A percentile compares a stretch with the other conserved stretches of the same genome.
These are phyloP conservation scores for Psammodynastes pulverulentus DNA, from an alignment of 2,113 vertebrate genomes.

Conservation along the genomic window DNA sequence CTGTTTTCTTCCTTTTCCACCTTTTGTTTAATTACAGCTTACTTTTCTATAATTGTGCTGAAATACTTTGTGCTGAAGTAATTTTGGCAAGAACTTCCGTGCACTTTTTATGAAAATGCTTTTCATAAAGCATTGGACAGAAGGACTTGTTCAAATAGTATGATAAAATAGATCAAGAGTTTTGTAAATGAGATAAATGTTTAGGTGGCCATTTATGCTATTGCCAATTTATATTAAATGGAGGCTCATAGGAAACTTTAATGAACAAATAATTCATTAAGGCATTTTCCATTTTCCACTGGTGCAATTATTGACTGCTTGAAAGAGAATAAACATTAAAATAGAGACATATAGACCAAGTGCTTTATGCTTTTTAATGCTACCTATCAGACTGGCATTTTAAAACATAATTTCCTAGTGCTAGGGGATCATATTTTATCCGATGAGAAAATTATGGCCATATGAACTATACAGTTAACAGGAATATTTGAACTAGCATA, in stretches of 20 bases:
- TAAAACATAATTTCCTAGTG: background rate
- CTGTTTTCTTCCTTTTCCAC: conserved; percentile 47
- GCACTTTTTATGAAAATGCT: conserved; percentile 32
- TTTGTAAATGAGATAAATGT: background rate
- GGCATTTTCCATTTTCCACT: background rate
- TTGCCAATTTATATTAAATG: background rate
- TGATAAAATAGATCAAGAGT: background rate
- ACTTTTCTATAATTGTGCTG: conserved; percentile 48
- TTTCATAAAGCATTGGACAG: too few species aligned
- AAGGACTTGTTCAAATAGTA: conserved; percentile 20
- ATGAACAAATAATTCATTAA: background rate
- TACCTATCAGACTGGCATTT: background rate
- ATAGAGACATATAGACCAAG: background rate
- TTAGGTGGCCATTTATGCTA: background rate
- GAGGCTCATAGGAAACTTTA: background rate
- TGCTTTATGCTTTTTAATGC: background rate
- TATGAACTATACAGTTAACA: background rate
- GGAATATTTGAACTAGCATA: background rate
- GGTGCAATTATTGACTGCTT: background rate
- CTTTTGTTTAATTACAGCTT: conserved; percentile 40
- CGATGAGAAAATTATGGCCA: background rate
- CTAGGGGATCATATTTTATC: background rate
- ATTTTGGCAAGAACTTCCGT: conserved; percentile 54
- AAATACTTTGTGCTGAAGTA: conserved; percentile 44
- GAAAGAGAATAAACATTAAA: background rate